Percentiles rank a stretch among this genome's conserved stretches.
Evolutionary conservation across 2,888 invertebrate species (phyloP).

Genomic region (Petrolisthes cinctipes): DNA sequence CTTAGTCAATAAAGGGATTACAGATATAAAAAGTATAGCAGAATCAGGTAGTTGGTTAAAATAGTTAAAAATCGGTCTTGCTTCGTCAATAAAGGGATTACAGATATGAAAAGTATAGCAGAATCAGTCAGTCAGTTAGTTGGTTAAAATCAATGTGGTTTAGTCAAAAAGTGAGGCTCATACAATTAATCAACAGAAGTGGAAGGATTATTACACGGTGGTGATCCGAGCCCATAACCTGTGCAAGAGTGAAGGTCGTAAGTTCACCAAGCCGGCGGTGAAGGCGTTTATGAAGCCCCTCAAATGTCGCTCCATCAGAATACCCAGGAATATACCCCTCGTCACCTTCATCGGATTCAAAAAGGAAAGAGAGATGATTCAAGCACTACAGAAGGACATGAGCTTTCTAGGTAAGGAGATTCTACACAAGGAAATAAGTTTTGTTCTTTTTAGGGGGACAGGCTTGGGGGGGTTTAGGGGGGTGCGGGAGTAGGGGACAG

Average conservation of each 20-base stretch:
- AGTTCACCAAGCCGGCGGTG: slow-evolving; percentile 79
- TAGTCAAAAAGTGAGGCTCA: neutral
- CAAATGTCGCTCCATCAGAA: slow-evolving; percentile 82
- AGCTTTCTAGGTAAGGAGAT: slow-evolving; percentile 81
- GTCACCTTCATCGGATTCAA: slow-evolving; percentile 93
- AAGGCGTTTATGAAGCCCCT: slow-evolving; percentile 87
- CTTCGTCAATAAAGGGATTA: neutral
- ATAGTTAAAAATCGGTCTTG: no score
- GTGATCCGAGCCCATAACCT: slow-evolving; percentile 47
- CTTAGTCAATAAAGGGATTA: no score
- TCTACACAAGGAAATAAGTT: slow-evolving; percentile 20
- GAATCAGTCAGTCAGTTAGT: slow-evolving; percentile 4
- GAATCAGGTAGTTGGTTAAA: slow-evolving; percentile 12
- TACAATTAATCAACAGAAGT: slow-evolving; percentile 26
- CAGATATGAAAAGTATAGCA: neutral
- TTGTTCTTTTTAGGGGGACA: neutral
- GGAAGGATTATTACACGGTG: slow-evolving; percentile 57
- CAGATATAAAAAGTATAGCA: slow-evolving; percentile 46
- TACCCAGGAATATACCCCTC: slow-evolving; percentile 83
- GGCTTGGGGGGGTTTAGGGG: no score
- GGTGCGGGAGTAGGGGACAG: no score
- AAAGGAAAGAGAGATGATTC: slow-evolving; percentile 82
- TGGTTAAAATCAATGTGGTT: neutral
- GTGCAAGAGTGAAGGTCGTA: slow-evolving; percentile 69
- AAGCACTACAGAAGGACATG: slow-evolving; percentile 85